A percentile compares a stretch with the other conserved stretches of the same genome.
phyloP scores from a whole-genome alignment of 2,113 vertebrate genomes.

The Riparia riparia region DNA sequence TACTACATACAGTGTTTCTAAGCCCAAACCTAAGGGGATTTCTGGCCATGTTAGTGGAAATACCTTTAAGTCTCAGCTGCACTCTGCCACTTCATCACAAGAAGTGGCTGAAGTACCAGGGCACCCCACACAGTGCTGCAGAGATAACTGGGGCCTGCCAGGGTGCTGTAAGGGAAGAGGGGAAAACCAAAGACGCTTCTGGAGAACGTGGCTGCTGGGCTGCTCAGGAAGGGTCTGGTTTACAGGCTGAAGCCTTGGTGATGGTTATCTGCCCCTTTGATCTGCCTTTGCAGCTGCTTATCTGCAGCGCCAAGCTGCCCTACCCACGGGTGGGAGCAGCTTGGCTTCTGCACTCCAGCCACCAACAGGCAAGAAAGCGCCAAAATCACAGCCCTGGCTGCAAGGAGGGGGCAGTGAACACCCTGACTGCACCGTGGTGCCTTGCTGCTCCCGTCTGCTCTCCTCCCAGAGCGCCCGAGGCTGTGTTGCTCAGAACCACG shows the following conservation, averaged over 20 bases:
- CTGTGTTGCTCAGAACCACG: rapidly evolving
- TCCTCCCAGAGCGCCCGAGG: not conserved
- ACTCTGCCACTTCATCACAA: not conserved
- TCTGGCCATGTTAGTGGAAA: not conserved
- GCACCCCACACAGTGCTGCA: rapidly evolving
- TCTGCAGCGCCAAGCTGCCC: not conserved
- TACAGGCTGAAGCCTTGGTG: rapidly evolving
- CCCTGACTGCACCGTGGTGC: rapidly evolving
- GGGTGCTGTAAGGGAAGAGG: not conserved
- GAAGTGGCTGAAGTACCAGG: not conserved
- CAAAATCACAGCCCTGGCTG: not conserved
- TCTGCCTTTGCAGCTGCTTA: not conserved
- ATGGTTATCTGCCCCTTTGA: not conserved
- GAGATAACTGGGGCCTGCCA: not conserved
- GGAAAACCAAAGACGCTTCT: not conserved
- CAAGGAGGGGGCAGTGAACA: rapidly evolving
- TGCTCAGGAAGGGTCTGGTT: not conserved
- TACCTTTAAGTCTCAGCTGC: not conserved
- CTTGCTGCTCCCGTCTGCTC: rapidly evolving
- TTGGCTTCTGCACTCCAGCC: not conserved
- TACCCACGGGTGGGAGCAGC: not conserved
- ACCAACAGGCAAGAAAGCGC: not conserved
- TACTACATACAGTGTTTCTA: not conserved
- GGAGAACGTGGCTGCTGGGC: not conserved
- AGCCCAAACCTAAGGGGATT: not conserved